phyloP scores from a whole-genome alignment of 1,140 invertebrate species.

The Lasaia peninsularis region DNA sequence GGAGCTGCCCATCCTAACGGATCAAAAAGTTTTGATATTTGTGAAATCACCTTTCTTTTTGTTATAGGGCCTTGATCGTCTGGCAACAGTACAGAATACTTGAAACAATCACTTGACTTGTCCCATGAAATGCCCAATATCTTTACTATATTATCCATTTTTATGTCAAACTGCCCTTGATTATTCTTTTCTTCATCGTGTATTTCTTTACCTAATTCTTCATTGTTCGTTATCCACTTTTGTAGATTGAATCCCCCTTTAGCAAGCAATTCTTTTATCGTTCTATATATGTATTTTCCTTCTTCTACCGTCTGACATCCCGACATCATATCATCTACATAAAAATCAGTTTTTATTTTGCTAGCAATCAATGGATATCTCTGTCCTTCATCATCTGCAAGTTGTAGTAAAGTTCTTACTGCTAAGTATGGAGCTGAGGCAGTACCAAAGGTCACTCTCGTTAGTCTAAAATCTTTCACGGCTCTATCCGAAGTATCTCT shows the following conservation, averaged over 20 bases:
- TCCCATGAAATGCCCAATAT: slow-evolving; percentile 29
- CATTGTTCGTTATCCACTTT: slow-evolving; percentile 26
- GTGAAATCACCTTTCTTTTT: slow-evolving; percentile 25
- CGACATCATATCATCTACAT: slow-evolving; percentile 27
- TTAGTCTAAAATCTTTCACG: slow-evolving; percentile 29
- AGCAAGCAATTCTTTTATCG: slow-evolving; percentile 21
- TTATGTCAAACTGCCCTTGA: slow-evolving; percentile 15
- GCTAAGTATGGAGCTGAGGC: slow-evolving; percentile 31
- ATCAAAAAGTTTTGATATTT: slow-evolving; percentile 22
- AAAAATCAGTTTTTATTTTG: slow-evolving; percentile 14
- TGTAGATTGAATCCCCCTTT: slow-evolving; percentile 21
- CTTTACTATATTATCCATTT: slow-evolving; percentile 23
- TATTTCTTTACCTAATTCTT: slow-evolving; percentile 2
- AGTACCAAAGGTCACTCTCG: slow-evolving; percentile 42
- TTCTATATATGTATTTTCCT: slow-evolving; percentile 18
- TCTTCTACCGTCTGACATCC: slow-evolving; percentile 15
- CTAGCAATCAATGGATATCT: slow-evolving; percentile 17
- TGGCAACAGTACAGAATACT: slow-evolving; percentile 20
- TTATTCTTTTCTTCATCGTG: not conserved
- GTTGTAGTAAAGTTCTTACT: slow-evolving; percentile 20
- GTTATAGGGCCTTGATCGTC: slow-evolving; percentile 15
- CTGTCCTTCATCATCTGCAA: slow-evolving; percentile 17
- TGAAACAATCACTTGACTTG: slow-evolving; percentile 19
- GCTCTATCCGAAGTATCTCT: slow-evolving; percentile 10
- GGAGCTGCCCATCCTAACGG: slow-evolving; percentile 25